Base-by-base conservation (phyloP, 2,888 invertebrate genomes). In the Orchestes rusci region DNA sequence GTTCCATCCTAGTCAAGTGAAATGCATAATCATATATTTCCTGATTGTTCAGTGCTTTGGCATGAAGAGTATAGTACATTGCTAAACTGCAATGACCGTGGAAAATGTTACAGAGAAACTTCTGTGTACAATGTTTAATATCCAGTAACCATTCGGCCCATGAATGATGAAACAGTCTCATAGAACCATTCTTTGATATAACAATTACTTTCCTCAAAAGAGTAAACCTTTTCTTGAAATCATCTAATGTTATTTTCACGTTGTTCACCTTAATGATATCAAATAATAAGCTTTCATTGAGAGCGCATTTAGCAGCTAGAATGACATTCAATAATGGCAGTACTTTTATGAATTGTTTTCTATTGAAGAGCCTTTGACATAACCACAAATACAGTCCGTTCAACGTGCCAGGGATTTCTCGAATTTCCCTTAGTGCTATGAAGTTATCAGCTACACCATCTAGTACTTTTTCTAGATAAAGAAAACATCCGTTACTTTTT, bases 91-190 rank as follows among this genome's bases (percentile, higher is more conserved):
- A 85, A 66, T 95, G 94, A 0, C 95, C 95, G 56, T 90, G 88
- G 38, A 80, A 74, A 5, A 87, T 82, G 54, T 84, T 82, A 66
- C 92, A 95, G 52, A 95, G 74, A 68, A 92, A 96, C 57, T 92
- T 87, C 56, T 92, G 85, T 2, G 95, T 96, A 67, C 95, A 94
- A 63, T 96, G 94, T 68, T 96, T 96, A n/a, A 96, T 94, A 66
- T 96, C 96, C 40, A 90, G 71, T 54, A 96, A 70, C 96, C 96
- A 96, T 63, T 88, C 86, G 16, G 92, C 87, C 67, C 95, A 95
- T 48, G 92, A 93, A 64, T 91, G 90, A 68, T 96, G 95, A 70
- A 95, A 94, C 33, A 94, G 74, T 38, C 82, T 75, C 47, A 84
- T 70, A 44, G 75, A 74, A 2, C 80, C 78, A 2, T 74, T 75